phyloP scores from a whole-genome alignment of 2,113 vertebrate genomes.

The Okapia johnstoni region DNA sequence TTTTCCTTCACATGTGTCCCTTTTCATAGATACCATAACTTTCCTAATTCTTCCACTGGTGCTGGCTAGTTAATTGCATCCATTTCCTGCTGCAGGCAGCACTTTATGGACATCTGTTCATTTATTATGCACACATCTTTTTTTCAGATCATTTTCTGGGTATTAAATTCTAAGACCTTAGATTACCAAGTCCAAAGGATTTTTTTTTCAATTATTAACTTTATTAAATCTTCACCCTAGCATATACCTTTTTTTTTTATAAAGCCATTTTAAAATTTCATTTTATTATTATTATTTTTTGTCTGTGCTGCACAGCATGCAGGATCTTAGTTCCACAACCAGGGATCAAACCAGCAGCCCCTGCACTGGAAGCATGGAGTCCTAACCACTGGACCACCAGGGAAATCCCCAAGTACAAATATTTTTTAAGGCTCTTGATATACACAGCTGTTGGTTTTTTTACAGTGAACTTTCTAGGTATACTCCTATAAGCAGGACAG shows the following conservation, averaged over 20 bases:
- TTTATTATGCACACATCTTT: background rate
- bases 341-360: background rate
- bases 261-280: background rate
- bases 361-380: background rate
- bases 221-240: background rate
- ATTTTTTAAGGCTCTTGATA: background rate
- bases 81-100: background rate
- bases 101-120: background rate
- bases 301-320: background rate
- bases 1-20: background rate
- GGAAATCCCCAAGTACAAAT: background rate
- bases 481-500: background rate
- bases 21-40: background rate
- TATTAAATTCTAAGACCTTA: background rate
- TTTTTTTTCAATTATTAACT: background rate
- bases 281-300: background rate
- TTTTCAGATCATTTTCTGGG: background rate
- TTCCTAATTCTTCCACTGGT: background rate
- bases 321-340: background rate
- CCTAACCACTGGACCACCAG: background rate
- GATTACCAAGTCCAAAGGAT: background rate
- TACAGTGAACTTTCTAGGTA: background rate
- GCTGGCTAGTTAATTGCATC: background rate
- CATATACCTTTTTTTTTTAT: background rate
- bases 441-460: background rate